Base-by-base conservation (phyloP, 2,888 invertebrate genomes). In the Priocnemis perturbator region DNA sequence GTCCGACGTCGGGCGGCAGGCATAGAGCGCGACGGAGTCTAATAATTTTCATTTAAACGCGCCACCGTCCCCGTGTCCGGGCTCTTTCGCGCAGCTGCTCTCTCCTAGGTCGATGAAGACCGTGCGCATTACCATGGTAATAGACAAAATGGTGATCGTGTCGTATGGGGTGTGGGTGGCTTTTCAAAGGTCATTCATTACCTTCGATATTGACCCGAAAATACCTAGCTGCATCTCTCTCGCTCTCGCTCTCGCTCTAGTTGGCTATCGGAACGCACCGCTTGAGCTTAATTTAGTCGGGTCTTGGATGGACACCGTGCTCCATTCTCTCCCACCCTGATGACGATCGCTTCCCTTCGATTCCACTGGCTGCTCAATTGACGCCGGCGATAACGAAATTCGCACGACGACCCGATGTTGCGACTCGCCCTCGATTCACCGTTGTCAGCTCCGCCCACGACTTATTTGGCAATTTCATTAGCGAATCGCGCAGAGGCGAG, bases 181-280 rank as follows among this genome's bases (percentile, higher is more conserved):
- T 72, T 74, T 82, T 77, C 76, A 80, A 75, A 78, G 77, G 64
- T 78, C 76, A 74, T 82, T 73, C 74, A 74, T 81, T 82, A 77
- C 56, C 67, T 47, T 23, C 37, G 64, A 64, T 55, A 65, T 62
- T 64, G 69, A 64, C 50, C 37, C 53, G 47, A 53, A 53, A 37
- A 55, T 55, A 26, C 30, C 30, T 26, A 7, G 14, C 20, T 7
- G 15, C 21, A 7, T n/a, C 21, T 30, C 26, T 55, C n/a, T 55
- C 55, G 1, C 14, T 23, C 9, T 55, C 26, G 17, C 37, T 21
- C 23, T 21, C n/a, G n/a, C 4, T 23, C 4, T 37, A 7, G 4
- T 11, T 11, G 37, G 4, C 37, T 37, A 11, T 7, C 37, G 37
- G 37, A 9, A 11, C 37, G 14, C 37, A 9, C 7, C 7, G 14